Percentiles rank a stretch among this genome's conserved stretches.
Evolutionary conservation across 2,797 vertebrate species (phyloP).

Genomic region (Chelon labrosus): DNA sequence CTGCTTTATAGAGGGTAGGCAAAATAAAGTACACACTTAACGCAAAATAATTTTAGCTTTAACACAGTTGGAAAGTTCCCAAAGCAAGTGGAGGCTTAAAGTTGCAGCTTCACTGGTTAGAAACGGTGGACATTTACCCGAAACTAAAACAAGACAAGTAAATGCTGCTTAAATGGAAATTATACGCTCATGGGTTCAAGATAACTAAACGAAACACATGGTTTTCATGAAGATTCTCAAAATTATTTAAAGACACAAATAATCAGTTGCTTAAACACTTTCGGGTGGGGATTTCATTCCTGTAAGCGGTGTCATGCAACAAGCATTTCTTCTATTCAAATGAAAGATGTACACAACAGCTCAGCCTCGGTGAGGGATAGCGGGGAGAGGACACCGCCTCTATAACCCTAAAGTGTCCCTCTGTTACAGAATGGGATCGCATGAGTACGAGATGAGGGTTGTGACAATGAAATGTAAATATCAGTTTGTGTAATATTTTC

Average conservation of each 20-base stretch:
- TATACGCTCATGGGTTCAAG: slow-evolving; percentile 4
- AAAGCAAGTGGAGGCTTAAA: background rate
- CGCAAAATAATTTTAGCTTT: background rate
- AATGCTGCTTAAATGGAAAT: slow-evolving; percentile 16
- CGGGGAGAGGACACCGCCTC: slow-evolving; percentile 20
- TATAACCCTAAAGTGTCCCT: slow-evolving; percentile 27
- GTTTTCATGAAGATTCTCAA: background rate
- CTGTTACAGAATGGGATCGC: slow-evolving; percentile 51
- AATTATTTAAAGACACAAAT: background rate
- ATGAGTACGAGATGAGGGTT: slow-evolving; percentile 75
- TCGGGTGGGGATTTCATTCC: background rate
- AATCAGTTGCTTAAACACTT: slow-evolving; percentile 8
- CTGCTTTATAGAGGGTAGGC: slow-evolving; percentile 14
- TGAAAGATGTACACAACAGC: background rate
- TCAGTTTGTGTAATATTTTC: slow-evolving; percentile 63
- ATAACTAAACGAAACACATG: slow-evolving; percentile 9
- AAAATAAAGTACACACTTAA: slow-evolving; percentile 13
- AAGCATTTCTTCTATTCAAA: background rate
- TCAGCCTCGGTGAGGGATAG: slow-evolving; percentile 20
- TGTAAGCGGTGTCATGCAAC: slow-evolving; percentile 29
- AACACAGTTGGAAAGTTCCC: too few species aligned
- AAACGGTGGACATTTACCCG: background rate
- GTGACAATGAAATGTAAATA: slow-evolving; percentile 75
- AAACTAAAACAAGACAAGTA: background rate
- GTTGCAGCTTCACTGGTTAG: background rate